Base-by-base conservation (phyloP, 2,113 vertebrate species). In the Megaceryle maxima region DNA sequence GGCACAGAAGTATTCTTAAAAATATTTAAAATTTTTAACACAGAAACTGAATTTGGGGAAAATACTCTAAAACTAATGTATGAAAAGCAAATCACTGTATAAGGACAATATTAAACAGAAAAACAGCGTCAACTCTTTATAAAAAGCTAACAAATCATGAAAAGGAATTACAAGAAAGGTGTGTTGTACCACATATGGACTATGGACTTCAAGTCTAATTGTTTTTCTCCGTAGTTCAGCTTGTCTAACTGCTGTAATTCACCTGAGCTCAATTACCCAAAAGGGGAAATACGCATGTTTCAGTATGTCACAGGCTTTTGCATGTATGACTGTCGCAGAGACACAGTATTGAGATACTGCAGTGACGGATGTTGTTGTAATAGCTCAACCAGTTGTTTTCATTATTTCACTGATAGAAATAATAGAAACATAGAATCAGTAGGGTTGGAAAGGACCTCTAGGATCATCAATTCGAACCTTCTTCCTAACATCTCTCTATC, bases 141-240 rank as follows among this genome's bases (percentile, higher is more conserved):
- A 31, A 89, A 80, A 37, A 2, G 43, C 15, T 15, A 51, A 55
- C 3, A 78, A 68, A 62, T 43, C 19, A 56, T 48, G 33, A 5
- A 18, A 63, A 0, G 0, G 4, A 7, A 3, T 24, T 67, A 24
- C 20, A 46, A 20, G 46, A 62, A 35, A 57, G 4, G 2, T 60
- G 33, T 0, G 0, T 67, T 33, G 1, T 46, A 46, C 9, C 19
- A 13, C 0, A 0, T 37, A 60, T 4, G 6, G 21, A 25, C 11
- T 85, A 35, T 21, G 8, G 31, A 14, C 4, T 66, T 50, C 39
- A 83, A 60, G 29, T 53, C n/a, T 66, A 46, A 24, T 43, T 83
- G 10, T 6, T 92, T 69, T 75, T 68, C n/a, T 75, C 5, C 1
- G 5, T 79, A 48, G 7, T 72, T 72, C 43, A 79, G 19, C 35